Base-by-base conservation (phyloP, 2,888 invertebrate genomes). In the Agrilus cyanescens region DNA sequence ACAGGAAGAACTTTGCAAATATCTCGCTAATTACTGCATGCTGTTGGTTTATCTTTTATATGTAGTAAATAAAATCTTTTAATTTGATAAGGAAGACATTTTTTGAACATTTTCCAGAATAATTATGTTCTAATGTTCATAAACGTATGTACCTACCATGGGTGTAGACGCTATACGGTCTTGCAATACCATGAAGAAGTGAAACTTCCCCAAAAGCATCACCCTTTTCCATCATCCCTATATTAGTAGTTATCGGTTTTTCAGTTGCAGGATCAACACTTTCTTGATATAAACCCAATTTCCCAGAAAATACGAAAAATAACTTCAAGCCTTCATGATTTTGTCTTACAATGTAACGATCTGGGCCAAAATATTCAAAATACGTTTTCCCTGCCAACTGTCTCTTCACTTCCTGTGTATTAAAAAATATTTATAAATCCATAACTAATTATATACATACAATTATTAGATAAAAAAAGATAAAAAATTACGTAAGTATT, bases 201-300 rank as follows among this genome's bases (percentile, higher is more conserved):
- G 79, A 76, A 12, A 79, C 72, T 61, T 82, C 80, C 0, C 82
- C 82, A 52, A 82, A 80, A 69, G 75, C 74, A 41, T 75, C 75
- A 0, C 80, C 81, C 1, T 71, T 49, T 16, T 68, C 69, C 62
- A 79, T 68, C 1, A 57, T 57, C 4, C 74, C 75, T 7, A 75
- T 62, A 12, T 74, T 71, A 13, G 68, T 62, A 0, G 69, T 69
- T 1, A 70, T 56, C 36, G 63, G 52, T 53, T 69, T 60, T 12
- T 73, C 66, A 2, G 72, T 54, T 16, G 74, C 55, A 41, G 70
- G 69, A 49, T 80, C 78, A 44, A 58, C 72, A 1, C 68, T 56
- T 53, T 66, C 60, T 43, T 71, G 73, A 35, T 71, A 71, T 42
- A 78, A 68, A 6, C 56, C 57, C 8, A 74, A 66, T 55, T 75